Percentiles rank a stretch among this genome's conserved stretches.
Evolutionary conservation across 1,140 invertebrate genomes (phyloP).

Genomic region (Drosophila setifemur): DNA sequence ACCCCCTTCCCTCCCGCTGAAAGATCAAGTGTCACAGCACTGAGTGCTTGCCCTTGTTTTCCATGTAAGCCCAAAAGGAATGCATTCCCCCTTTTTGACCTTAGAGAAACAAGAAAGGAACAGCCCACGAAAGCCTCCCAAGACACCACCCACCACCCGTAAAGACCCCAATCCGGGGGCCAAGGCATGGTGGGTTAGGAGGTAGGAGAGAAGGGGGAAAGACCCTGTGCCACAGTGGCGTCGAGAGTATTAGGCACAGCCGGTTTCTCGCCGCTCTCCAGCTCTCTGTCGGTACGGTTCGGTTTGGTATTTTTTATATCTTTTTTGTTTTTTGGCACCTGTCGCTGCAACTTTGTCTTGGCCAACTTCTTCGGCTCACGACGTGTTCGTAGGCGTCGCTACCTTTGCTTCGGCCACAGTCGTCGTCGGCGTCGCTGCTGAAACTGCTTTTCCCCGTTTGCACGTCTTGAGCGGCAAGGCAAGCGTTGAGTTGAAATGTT

Average conservation of each 20-base stretch:
- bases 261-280: conserved; percentile 7
- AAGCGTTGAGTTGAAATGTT: background rate
- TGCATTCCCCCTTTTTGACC: conserved; percentile 7
- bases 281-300: background rate
- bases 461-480: conserved; percentile 51
- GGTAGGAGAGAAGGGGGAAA: background rate
- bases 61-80: conserved; percentile 2
- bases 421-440: conserved; percentile 18
- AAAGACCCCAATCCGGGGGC: conserved; percentile 29
- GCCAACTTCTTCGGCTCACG: conserved; percentile 60
- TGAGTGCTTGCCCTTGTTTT: conserved; percentile 21
- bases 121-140: too few species aligned
- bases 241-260: conserved; percentile 28
- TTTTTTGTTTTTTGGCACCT: conserved; percentile 48
- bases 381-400: conserved; percentile 1
- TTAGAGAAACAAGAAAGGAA: background rate
- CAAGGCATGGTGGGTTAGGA: background rate
- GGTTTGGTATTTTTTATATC: background rate
- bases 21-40: conserved; percentile 3
- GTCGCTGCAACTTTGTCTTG: conserved; percentile 60
- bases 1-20: background rate
- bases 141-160: conserved; percentile 6
- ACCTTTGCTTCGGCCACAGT: conserved; percentile 11
- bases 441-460: conserved; percentile 16
- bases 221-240: conserved; percentile 31